These are phyloP conservation scores for Electrona antarctica DNA, from an alignment of 2,113 vertebrate genomes.

Conservation along the genomic window DNA sequence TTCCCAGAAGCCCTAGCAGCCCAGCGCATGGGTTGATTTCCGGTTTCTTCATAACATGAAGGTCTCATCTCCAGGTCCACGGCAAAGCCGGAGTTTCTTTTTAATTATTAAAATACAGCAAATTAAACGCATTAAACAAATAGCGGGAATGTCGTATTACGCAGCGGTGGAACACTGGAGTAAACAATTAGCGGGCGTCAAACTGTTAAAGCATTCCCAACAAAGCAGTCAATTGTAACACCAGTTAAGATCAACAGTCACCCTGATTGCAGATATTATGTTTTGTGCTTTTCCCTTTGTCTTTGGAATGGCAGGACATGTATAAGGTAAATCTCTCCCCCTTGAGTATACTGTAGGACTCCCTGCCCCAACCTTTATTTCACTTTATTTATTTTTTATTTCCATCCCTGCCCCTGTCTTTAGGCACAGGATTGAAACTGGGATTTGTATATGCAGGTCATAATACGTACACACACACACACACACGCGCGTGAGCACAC, in stretches of 20 bases:
- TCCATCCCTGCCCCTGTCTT: slow-evolving; percentile 54
- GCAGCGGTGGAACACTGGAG: no score
- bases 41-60: no score
- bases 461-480: slow-evolving; percentile 46
- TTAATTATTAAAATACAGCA: no score
- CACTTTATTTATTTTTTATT: slow-evolving; percentile 45
- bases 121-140: no score
- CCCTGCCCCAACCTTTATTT: slow-evolving; percentile 10
- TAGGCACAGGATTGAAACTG: slow-evolving; percentile 82
- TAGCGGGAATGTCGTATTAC: no score
- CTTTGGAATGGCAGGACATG: slow-evolving; percentile 94
- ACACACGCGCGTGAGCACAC: slow-evolving; percentile 30
- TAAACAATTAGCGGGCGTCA: no score
- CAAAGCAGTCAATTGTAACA: slow-evolving; percentile 21
- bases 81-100: no score
- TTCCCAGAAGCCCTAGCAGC: no score
- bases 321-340: slow-evolving; percentile 89
- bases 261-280: slow-evolving; percentile 87
- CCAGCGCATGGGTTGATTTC: no score
- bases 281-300: slow-evolving; percentile 90
- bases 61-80: no score
- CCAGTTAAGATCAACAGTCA: slow-evolving; percentile 71
- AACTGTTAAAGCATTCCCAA: neutral
- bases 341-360: slow-evolving; percentile 69
- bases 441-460: slow-evolving; percentile 78